These are phyloP conservation scores for Eulimnadia texana DNA, from an alignment of 1,140 invertebrate genomes.

Conservation along the genomic window DNA sequence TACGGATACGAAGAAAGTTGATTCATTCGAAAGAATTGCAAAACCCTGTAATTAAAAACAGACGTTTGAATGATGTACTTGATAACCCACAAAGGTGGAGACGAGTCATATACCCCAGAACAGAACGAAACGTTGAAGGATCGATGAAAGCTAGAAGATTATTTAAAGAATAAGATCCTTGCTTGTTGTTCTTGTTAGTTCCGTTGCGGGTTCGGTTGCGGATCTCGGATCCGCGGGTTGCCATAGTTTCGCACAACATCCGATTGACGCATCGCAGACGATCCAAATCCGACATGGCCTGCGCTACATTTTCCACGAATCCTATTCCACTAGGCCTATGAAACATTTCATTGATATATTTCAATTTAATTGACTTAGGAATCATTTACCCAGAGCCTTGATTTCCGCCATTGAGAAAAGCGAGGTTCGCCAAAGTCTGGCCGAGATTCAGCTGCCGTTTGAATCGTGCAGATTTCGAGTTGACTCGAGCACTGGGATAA, in stretches of 20 bases:
- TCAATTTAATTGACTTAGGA: neutral
- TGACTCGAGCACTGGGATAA: neutral
- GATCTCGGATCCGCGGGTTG: neutral
- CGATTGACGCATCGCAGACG: neutral
- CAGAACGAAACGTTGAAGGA: neutral
- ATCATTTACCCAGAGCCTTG: neutral
- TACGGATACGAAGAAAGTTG: neutral
- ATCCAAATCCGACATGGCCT: neutral
- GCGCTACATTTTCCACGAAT: neutral
- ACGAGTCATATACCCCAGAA: neutral
- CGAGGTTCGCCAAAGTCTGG: neutral
- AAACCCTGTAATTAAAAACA: neutral
- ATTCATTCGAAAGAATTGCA: neutral
- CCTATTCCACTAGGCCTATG: neutral
- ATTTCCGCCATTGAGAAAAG: neutral
- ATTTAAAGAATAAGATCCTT: neutral
- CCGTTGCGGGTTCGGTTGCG: neutral
- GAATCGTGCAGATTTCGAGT: neutral
- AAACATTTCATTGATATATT: neutral
- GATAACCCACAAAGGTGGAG: neutral
- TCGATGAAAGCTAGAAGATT: neutral
- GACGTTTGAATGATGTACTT: neutral
- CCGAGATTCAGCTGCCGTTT: neutral
- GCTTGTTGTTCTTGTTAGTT: neutral
- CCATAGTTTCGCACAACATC: neutral